Conservation (phyloP, 2,113 vertebrate species). For the Chauna torquata region DNA sequence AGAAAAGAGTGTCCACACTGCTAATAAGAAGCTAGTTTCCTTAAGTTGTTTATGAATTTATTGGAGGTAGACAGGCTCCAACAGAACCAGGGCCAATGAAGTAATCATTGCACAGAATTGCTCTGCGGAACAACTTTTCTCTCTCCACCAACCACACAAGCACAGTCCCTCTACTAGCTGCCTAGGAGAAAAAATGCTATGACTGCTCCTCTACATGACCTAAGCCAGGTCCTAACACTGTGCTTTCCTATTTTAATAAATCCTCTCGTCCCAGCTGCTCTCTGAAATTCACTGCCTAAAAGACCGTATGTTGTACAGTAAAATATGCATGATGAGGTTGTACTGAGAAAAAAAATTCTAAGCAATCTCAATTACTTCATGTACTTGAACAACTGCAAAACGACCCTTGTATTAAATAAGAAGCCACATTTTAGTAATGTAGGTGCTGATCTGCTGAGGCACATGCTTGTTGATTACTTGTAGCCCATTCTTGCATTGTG, state of each 20-base stretch:
- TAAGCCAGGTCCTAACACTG: background rate
- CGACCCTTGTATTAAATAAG: background rate
- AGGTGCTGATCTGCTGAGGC: background rate
- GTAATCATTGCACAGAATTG: background rate
- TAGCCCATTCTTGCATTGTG: background rate
- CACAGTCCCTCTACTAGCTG: background rate
- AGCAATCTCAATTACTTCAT: background rate
- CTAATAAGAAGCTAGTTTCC: background rate
- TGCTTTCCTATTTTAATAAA: background rate
- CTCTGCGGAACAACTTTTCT: background rate
- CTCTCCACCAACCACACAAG: background rate
- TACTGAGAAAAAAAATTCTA: background rate
- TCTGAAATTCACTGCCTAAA: background rate
- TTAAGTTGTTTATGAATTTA: background rate
- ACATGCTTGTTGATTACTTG: background rate
- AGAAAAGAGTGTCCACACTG: background rate
- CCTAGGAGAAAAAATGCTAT: background rate
- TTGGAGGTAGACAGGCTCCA: background rate
- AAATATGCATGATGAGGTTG: background rate
- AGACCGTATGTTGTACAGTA: background rate
- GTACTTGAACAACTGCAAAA: too few species aligned
- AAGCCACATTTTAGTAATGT: background rate
- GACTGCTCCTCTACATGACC: background rate
- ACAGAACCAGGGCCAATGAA: background rate
- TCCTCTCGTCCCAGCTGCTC: background rate